phyloP scores from a whole-genome alignment of 2,113 vertebrate genomes.

The Etia nguti region DNA sequence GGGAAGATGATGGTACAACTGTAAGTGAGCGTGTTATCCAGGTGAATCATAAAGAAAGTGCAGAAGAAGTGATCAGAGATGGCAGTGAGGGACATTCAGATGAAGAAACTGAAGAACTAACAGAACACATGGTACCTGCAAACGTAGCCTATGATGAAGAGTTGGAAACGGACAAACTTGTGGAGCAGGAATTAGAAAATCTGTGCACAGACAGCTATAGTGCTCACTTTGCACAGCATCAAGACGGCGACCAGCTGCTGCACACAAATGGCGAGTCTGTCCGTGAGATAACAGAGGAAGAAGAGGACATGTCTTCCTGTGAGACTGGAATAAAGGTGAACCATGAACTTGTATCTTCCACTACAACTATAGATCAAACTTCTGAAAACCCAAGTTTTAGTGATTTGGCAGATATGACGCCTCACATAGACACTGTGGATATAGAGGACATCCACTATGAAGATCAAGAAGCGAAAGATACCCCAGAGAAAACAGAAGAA shows the following conservation, averaged over 20 bases:
- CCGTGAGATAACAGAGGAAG: neutral
- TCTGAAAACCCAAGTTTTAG: neutral
- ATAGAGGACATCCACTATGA: neutral
- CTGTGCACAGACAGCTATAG: constrained; percentile 27
- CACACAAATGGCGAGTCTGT: neutral
- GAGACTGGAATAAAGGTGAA: neutral
- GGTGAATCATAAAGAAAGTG: neutral
- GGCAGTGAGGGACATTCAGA: neutral
- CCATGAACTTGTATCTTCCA: neutral
- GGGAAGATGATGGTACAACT: neutral
- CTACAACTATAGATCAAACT: neutral
- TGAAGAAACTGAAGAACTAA: constrained; percentile 7
- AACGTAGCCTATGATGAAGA: constrained; percentile 20
- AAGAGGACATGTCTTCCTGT: neutral
- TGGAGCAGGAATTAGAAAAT: constrained; percentile 53
- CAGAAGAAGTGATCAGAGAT: neutral
- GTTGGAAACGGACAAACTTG: constrained; percentile 41
- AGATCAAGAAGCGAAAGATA: neutral
- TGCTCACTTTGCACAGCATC: constrained; percentile 22
- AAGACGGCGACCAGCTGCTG: neutral
- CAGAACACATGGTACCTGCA: neutral
- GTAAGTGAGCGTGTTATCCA: neutral
- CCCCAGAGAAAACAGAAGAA: neutral
- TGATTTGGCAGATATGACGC: neutral
- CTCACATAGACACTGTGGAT: neutral